These are phyloP conservation scores for Zaprionus africanus DNA, from an alignment of 1,140 invertebrate species.

Conservation along the genomic window DNA sequence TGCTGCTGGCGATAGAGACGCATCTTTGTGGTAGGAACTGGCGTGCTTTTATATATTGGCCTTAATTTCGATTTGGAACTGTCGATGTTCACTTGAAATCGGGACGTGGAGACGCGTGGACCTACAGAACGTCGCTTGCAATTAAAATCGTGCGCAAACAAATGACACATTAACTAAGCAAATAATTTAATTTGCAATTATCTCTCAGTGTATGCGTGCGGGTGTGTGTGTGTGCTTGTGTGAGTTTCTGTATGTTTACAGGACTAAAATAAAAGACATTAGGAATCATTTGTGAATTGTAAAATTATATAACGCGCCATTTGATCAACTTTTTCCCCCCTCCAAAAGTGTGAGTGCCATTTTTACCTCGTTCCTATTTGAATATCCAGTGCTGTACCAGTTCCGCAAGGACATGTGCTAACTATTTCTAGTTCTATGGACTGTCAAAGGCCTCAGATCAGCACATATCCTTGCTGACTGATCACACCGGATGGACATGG, in stretches of 20 bases:
- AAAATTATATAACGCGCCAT: conserved; percentile 55
- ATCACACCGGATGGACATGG: conserved; percentile 8
- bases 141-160: conserved; percentile 63
- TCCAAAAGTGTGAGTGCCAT: conserved; percentile 52
- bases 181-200: conserved; percentile 31
- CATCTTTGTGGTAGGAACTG: conserved; percentile 75
- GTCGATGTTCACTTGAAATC: conserved; percentile 84
- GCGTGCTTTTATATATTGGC: conserved; percentile 80
- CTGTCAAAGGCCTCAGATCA: not conserved
- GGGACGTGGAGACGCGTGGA: conserved; percentile 84
- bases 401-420: conserved; percentile 58
- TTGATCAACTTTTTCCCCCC: conserved; percentile 18
- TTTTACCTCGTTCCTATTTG: conserved; percentile 3
- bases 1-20: conserved; percentile 57
- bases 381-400: conserved; percentile 26
- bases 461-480: conserved; percentile 62
- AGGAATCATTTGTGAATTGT: conserved; percentile 18
- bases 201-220: conserved; percentile 24
- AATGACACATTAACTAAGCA: conserved; percentile 54
- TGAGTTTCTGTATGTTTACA: conserved; percentile 28
- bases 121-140: conserved; percentile 74
- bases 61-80: conserved; percentile 84
- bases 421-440: not conserved
- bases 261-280: conserved; percentile 41
- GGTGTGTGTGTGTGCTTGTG: conserved; percentile 35